Evolutionary conservation across 2,888 invertebrate species (phyloP), one percentile per base, ranked within the genome.

Genomic region (Dynastes maya): DNA sequence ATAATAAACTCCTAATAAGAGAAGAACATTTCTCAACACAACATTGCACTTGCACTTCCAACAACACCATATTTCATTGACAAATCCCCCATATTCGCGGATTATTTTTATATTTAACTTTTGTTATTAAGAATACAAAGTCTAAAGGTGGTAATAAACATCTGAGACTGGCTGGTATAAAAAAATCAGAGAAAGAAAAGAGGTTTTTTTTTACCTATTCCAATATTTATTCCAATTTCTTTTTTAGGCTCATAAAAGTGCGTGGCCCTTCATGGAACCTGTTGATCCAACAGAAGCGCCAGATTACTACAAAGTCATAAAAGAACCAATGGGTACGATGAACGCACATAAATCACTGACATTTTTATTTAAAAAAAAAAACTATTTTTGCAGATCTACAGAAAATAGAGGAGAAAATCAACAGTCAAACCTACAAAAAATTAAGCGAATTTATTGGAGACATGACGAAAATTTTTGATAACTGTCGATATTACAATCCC

Each of bases 401-500:
- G 89, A 96, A 96, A 84, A 95, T 99, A 84, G 97, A 97, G 89
- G 91, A 92, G 82, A 95, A 96, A 90, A 94, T 98, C 87, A 94
- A 94, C 86, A 94, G 94, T 84, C 93, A 94, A 86, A 92, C 91
- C 71, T 98, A 98, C 89, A 94, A 93, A 86, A 95, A 94, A 87
- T 91, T 98, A 84, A 95, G 96, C 88, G 98, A 99, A 88, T 98
- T 98, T 89, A 96, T 98, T 86, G 97, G 97, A 88, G 99, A 99
- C 89, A 97, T 98, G 94, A 98, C 97, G 81, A 97, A 97, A 90
- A 97, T 99, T 87, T 98, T 99, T 90, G 98, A 99, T 90, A 99
- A 99, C 90, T 99, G 99, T 91, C 95, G 98, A 83, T 97, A 97
- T 88, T 98, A 98, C 90, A 98, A 98, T 90, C 96, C 97, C 79